Conservation (phyloP, 1,140 invertebrate species). For the Penaeus japonicus region DNA sequence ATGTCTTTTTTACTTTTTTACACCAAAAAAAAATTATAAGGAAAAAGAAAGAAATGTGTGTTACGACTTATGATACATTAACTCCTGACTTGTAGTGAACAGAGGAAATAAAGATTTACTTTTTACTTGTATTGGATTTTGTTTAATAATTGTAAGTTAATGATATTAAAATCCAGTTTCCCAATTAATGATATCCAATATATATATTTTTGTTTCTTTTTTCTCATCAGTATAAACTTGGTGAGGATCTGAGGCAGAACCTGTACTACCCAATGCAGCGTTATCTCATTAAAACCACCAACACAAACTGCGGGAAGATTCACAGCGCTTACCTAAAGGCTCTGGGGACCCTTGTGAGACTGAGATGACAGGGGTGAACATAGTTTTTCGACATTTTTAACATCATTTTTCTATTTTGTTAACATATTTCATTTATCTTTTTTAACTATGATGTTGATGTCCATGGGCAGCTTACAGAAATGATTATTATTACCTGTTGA, state of each 20-base stretch:
- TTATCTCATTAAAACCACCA: constrained; percentile 21
- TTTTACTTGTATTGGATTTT: neutral
- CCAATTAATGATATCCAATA: neutral
- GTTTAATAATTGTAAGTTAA: neutral
- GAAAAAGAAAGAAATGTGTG: too few relatives aligned
- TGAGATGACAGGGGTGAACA: constrained; percentile 28
- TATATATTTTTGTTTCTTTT: neutral
- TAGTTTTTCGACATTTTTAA: neutral
- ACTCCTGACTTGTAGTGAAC: too few relatives aligned
- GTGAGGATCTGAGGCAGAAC: constrained; percentile 34
- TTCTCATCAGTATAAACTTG: constrained; percentile 18
- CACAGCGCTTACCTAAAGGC: constrained; percentile 33
- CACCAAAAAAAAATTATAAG: too few relatives aligned
- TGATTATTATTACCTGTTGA: too few relatives aligned
- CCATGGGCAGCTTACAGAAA: too few relatives aligned
- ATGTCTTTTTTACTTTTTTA: too few relatives aligned
- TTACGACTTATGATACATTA: too few relatives aligned
- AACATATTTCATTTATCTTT: neutral
- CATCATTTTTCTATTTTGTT: neutral
- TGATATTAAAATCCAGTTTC: too few relatives aligned
- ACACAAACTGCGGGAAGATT: constrained; percentile 41
- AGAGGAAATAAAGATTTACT: too few relatives aligned
- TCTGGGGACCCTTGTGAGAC: constrained; percentile 7
- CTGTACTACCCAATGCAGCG: constrained; percentile 48
- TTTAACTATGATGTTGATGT: too few relatives aligned